Percentiles rank a stretch among this genome's conserved stretches.
Evolutionary conservation across 1,140 invertebrate species (phyloP).

Genomic region (Lycorma delicatula): DNA sequence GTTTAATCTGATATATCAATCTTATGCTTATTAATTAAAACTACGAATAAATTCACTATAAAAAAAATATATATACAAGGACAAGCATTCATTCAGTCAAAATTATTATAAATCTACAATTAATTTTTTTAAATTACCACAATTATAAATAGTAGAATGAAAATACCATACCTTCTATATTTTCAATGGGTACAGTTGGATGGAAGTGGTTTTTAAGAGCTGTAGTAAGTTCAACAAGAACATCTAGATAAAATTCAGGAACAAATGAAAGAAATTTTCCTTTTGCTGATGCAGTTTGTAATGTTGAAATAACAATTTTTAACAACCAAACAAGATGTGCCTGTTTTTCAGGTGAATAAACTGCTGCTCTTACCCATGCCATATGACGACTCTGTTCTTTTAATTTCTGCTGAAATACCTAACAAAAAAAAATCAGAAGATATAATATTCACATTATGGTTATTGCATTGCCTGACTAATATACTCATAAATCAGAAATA

Average conservation of each 20-base stretch:
- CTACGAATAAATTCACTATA: too few species aligned
- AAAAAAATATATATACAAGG: too few species aligned
- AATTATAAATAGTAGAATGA: background rate
- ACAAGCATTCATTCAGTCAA: too few species aligned
- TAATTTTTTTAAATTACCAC: constrained; percentile 26
- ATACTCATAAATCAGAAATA: too few species aligned
- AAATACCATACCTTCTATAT: constrained; percentile 46
- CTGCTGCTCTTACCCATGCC: constrained; percentile 51
- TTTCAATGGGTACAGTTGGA: constrained; percentile 49
- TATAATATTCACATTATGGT: too few species aligned
- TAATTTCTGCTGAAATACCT: constrained; percentile 48
- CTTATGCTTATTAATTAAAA: too few species aligned
- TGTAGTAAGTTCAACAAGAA: constrained; percentile 55
- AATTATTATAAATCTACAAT: too few species aligned
- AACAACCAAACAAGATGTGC: constrained; percentile 49
- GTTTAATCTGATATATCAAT: too few species aligned
- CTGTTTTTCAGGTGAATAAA: constrained; percentile 53
- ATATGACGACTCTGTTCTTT: constrained; percentile 49
- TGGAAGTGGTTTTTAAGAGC: constrained; percentile 52
- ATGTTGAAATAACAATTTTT: constrained; percentile 45
- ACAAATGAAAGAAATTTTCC: constrained; percentile 67
- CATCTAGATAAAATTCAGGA: constrained; percentile 72
- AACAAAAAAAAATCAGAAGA: constrained; percentile 17
- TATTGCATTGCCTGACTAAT: too few species aligned
- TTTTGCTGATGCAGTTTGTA: constrained; percentile 47